Percentiles rank a stretch among this genome's conserved stretches.
Evolutionary conservation across 2,797 vertebrate species (phyloP).

Genomic region (Amniataba percoides): DNA sequence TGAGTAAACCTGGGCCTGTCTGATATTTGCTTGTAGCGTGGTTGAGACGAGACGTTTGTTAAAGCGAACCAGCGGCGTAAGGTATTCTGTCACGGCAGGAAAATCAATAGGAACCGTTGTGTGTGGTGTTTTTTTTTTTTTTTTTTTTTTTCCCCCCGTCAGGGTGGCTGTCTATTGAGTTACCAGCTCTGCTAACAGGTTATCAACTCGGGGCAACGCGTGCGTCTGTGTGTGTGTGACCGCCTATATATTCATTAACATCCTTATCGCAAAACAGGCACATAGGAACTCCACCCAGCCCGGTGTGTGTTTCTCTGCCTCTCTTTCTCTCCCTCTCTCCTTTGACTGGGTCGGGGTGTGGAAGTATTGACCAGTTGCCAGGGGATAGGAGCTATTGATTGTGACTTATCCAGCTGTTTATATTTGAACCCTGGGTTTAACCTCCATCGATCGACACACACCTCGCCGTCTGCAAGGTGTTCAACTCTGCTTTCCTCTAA

Average conservation of each 20-base stretch:
- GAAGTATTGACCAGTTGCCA: conserved; percentile 88
- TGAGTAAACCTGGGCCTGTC: conserved; percentile 20
- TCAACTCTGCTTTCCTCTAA: conserved; percentile 82
- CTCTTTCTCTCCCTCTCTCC: conserved; percentile 34
- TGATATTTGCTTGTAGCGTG: background rate
- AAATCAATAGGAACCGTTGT: conserved; percentile 83
- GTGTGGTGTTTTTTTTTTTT: background rate
- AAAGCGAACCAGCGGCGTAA: conserved; percentile 69
- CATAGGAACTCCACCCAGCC: conserved; percentile 34
- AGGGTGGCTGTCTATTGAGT: conserved; percentile 74
- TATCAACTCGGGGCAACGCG: conserved; percentile 73
- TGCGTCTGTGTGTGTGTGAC: conserved; percentile 28
- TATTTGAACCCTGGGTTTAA: conserved; percentile 89
- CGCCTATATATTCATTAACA: conserved; percentile 80
- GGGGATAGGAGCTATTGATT: conserved; percentile 85
- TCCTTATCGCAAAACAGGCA: conserved; percentile 61
- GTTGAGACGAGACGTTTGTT: conserved; percentile 42
- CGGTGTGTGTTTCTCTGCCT: conserved; percentile 9
- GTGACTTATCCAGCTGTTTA: conserved; percentile 89
- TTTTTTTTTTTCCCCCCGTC: conserved; percentile 61
- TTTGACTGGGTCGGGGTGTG: conserved; percentile 71
- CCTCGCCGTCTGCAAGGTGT: conserved; percentile 83
- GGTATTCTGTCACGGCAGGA: conserved; percentile 64
- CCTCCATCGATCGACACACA: conserved; percentile 85
- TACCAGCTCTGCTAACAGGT: conserved; percentile 74